These are phyloP conservation scores for Stenopsyche tienmushanensis DNA, from an alignment of 1,140 invertebrate genomes.

Conservation along the genomic window DNA sequence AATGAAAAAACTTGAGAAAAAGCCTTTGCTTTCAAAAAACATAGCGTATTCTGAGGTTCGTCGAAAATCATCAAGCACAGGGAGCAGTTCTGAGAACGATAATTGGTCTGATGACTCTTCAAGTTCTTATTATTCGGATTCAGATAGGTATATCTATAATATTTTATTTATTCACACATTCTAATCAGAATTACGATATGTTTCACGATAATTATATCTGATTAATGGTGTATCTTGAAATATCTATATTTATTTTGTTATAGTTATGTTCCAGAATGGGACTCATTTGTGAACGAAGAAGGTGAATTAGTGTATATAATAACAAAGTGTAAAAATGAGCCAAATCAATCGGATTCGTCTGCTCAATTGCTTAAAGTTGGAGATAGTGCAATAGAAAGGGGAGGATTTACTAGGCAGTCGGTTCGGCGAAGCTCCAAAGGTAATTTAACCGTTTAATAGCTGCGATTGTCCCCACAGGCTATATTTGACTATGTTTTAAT, in stretches of 20 bases:
- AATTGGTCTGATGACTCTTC: conserved; percentile 37
- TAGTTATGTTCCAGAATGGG: conserved; percentile 66
- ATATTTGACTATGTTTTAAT: too few relatives aligned
- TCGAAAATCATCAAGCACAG: conserved; percentile 13
- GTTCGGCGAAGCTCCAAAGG: conserved; percentile 37
- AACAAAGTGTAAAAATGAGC: conserved; percentile 26
- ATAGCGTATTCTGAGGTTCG: neutral
- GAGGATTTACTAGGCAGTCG: conserved; percentile 37
- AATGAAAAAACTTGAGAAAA: too few relatives aligned
- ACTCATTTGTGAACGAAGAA: conserved; percentile 57
- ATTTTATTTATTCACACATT: conserved; percentile 2
- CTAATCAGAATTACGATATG: too few relatives aligned
- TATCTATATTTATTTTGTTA: conserved; percentile 24
- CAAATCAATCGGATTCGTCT: conserved; percentile 1
- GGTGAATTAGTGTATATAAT: conserved; percentile 62
- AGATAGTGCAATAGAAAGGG: conserved; percentile 21
- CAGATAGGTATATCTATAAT: conserved; percentile 36
- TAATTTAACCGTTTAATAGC: neutral
- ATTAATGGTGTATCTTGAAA: conserved; percentile 9
- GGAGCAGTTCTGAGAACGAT: conserved; percentile 34
- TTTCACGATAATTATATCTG: neutral
- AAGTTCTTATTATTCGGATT: conserved; percentile 38
- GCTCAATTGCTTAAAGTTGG: conserved; percentile 13
- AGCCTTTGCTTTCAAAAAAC: conserved; percentile 30
- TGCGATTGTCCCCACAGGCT: neutral